Percentiles rank a stretch among this genome's conserved stretches.
These are phyloP conservation scores for Salpingus planirostris DNA, from an alignment of 2,888 invertebrate genomes.

Conservation along the genomic window DNA sequence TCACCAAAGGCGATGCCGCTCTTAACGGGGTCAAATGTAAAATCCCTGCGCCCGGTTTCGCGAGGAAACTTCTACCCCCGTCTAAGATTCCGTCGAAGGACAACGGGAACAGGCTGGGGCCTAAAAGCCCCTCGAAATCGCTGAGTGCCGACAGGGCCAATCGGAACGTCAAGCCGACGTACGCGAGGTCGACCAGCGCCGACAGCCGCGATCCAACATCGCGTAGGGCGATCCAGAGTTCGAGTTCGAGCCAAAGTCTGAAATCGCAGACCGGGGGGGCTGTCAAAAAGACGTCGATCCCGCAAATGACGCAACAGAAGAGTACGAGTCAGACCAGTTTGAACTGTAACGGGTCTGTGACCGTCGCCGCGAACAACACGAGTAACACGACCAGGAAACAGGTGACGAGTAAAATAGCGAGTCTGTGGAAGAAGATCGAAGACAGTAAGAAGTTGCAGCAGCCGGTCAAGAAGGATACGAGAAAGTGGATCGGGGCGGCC, in stretches of 20 bases:
- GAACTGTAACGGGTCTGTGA: constrained; percentile 29
- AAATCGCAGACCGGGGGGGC: too few relatives aligned
- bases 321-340: constrained; percentile 56
- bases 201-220: constrained; percentile 32
- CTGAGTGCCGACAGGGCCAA: constrained; percentile 30
- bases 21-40: too few relatives aligned
- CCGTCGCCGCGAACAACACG: constrained; percentile 38
- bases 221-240: constrained; percentile 40
- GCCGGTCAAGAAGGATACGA: constrained; percentile 42
- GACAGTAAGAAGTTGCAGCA: constrained; percentile 55
- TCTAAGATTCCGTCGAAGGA: constrained; percentile 43
- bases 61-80: constrained; percentile 22
- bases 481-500: constrained; percentile 32
- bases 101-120: constrained; percentile 33
- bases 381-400: constrained; percentile 47
- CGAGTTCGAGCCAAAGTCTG: constrained; percentile 47
- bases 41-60: constrained; percentile 22
- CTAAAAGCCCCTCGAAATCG: constrained; percentile 25
- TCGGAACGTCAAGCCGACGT: constrained; percentile 20
- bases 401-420: constrained; percentile 70
- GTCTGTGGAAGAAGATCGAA: constrained; percentile 71
- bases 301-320: constrained; percentile 27
- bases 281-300: constrained; percentile 31
- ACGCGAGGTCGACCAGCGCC: constrained; percentile 38
- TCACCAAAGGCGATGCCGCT: constrained; percentile 69